Conservation (phyloP, 2,797 vertebrate genomes). For the Luscinia luscinia region DNA sequence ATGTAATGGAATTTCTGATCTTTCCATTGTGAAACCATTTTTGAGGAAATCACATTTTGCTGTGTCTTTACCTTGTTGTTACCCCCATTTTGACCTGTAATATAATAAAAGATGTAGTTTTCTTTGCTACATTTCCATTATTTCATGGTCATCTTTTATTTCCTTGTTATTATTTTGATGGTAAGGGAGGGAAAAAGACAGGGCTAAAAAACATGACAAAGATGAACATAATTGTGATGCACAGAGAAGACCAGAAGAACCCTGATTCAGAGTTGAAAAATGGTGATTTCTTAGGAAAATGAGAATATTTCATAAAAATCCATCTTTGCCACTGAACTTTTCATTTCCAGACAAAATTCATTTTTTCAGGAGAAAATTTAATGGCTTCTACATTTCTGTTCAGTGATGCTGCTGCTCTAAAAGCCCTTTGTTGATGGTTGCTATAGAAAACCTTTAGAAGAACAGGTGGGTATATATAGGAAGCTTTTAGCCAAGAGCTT, state of each 20-base stretch:
- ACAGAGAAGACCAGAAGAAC: not conserved
- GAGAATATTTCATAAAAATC: not conserved
- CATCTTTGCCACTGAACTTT: not conserved
- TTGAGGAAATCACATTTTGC: not conserved
- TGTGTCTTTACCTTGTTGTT: not conserved
- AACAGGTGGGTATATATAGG: not conserved
- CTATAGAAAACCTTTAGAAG: conserved; percentile 37
- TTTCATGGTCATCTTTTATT: not conserved
- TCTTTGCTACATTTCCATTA: not conserved
- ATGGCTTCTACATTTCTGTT: not conserved
- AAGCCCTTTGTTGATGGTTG: not conserved
- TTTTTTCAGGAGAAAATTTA: not conserved
- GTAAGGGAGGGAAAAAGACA: not conserved
- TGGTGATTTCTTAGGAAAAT: not conserved
- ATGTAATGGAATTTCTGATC: not conserved
- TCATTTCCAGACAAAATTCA: not conserved
- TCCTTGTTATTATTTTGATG: not conserved
- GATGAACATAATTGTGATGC: not conserved
- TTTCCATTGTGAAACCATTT: not conserved
- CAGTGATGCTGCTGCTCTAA: conserved; percentile 11
- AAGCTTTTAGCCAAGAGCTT: conserved; percentile 39
- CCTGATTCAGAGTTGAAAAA: not conserved
- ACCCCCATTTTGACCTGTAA: not conserved
- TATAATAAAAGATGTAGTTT: not conserved
- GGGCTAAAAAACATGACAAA: not conserved